These are phyloP conservation scores for Lycaon pictus DNA, from an alignment of 2,113 vertebrate genomes.

Conservation along the genomic window DNA sequence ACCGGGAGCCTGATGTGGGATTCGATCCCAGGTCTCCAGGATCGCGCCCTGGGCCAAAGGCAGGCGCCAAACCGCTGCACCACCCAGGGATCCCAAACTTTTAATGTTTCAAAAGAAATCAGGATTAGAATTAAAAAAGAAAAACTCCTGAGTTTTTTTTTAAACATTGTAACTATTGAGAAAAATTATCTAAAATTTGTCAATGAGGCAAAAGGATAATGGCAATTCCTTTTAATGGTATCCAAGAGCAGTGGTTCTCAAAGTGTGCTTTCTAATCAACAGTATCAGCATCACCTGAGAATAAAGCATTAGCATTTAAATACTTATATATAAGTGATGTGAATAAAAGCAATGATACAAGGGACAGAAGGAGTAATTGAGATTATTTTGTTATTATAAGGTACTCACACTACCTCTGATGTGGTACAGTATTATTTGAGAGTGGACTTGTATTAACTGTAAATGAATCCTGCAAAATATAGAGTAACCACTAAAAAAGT, in stretches of 20 bases:
- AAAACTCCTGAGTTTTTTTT: background rate
- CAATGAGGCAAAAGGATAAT: background rate
- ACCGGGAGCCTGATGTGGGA: too few relatives aligned
- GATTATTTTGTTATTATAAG: constrained; percentile 4
- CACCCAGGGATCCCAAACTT: background rate
- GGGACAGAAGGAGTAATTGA: background rate
- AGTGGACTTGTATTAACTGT: background rate
- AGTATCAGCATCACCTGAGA: background rate
- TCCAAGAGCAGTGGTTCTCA: background rate
- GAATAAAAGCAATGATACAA: background rate
- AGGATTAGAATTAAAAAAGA: background rate
- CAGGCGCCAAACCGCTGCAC: too few relatives aligned
- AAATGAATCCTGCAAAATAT: background rate
- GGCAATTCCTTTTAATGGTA: background rate
- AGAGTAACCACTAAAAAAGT: background rate
- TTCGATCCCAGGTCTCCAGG: too few relatives aligned
- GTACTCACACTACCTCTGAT: background rate
- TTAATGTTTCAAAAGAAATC: background rate
- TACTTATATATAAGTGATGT: background rate
- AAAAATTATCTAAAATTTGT: constrained; percentile 28
- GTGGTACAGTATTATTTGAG: background rate
- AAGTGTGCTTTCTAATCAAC: background rate
- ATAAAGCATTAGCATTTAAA: background rate
- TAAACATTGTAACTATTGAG: background rate
- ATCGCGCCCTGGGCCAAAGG: too few relatives aligned